phyloP scores from a whole-genome alignment of 2,888 invertebrate genomes.

The Euspilapteryx auroguttella region DNA sequence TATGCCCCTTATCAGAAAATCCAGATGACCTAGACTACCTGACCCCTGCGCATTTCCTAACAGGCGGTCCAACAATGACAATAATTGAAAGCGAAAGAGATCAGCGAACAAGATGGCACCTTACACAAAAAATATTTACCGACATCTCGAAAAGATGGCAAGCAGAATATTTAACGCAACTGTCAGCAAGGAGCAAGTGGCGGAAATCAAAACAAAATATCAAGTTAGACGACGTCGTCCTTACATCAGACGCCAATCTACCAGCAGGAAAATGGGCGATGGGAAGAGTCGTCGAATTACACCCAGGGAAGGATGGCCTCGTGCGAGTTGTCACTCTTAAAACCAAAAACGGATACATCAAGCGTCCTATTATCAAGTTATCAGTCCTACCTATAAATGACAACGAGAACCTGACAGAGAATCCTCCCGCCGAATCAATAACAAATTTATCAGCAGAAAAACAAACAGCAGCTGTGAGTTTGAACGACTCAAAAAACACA shows the following conservation, averaged over 20 bases:
- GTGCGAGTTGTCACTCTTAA: conserved; percentile 8
- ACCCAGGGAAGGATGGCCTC: conserved; percentile 7
- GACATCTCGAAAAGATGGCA: conserved; percentile 8
- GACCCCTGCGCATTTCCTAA: conserved; percentile 5
- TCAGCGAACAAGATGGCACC: conserved; percentile 11
- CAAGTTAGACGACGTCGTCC: conserved; percentile 5
- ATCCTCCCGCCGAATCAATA: no score
- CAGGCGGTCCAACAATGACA: conserved; percentile 1
- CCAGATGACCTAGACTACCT: conserved; percentile 1
- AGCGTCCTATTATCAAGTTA: no score
- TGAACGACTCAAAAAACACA: background rate
- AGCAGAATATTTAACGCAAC: conserved; percentile 2
- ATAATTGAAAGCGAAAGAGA: conserved; percentile 10
- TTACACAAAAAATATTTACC: conserved; percentile 11
- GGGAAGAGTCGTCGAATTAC: conserved; percentile 6
- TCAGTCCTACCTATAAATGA: no score
- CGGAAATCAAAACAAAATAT: conserved; percentile 2
- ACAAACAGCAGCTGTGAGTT: background rate
- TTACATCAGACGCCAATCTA: conserved; percentile 7
- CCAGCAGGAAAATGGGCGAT: conserved; percentile 9
- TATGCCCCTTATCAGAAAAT: conserved; percentile 3
- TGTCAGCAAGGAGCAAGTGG: conserved; percentile 3
- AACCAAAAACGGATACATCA: conserved; percentile 6
- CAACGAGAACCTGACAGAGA: no score
- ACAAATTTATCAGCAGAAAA: background rate